Evolutionary conservation across 2,797 vertebrate genomes (phyloP), one percentile per base, ranked within the genome.

Genomic region (Clamator glandarius): DNA sequence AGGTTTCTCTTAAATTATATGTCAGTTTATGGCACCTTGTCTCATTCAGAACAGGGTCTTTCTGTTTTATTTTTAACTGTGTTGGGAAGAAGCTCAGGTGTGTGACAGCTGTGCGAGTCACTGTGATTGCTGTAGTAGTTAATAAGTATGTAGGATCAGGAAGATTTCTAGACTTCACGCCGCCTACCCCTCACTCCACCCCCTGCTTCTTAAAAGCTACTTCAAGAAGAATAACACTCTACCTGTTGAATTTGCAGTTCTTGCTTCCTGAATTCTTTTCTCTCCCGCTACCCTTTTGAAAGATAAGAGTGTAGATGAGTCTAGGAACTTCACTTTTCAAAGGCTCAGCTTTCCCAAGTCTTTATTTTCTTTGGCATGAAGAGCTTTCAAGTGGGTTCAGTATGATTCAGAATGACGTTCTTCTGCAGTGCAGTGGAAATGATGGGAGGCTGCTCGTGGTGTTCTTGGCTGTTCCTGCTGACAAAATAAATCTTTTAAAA

Each of bases 401-500:
- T 31, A 18, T n/a, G 44, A 93, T 81, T 31, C 66, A 58, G 67
- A 72, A 76, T 58, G 8, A 16, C n/a, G 84, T 74, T 75, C 20
- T 68, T 84, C 36, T 54, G 62, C 41, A 46, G 13, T 66, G 31
- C 72, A 35, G 13, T 66, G 33, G 46, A 84, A 94, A 75, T 68
- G 26, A 7, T 24, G 13, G n/a, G 67, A 66, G 29, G 35, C 54
- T 72, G 31, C 66, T 88, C 1, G 3, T 77, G 24, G 11, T 57
- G 21, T 76, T 73, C 67, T 90, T 86, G 83, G n/a, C 72, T 78
- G 62, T 54, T 29, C 86, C 66, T 90, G 62, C 62, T 86, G 93
- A 81, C 84, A 66, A 86, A 64, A 75, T 33, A 12, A 48, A 39
- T 66, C 11, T 81, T 81, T 28, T 24, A n/a, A 64, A 89, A 88